Percentiles rank a stretch among this genome's conserved stretches.
phyloP scores from a whole-genome alignment of 2,888 invertebrate genomes.

The Ophioninae sp. region DNA sequence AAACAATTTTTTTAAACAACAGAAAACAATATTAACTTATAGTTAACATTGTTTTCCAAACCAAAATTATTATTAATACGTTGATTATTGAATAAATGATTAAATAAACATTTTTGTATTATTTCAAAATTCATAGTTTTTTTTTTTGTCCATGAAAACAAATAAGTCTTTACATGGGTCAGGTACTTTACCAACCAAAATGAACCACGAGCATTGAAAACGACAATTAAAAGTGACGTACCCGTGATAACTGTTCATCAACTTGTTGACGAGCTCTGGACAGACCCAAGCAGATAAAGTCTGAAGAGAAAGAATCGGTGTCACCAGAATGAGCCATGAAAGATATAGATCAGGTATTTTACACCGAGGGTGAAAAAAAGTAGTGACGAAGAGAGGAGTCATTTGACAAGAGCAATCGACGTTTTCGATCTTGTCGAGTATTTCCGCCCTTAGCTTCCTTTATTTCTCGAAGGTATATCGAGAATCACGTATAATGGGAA shows the following conservation, averaged over 20 bases:
- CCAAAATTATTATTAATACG: too few species aligned
- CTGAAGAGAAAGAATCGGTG: neutral
- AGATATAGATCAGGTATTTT: slow-evolving; percentile 15
- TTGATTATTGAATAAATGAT: too few species aligned
- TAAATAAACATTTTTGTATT: too few species aligned
- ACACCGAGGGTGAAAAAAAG: slow-evolving; percentile 18
- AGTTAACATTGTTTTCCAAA: too few species aligned
- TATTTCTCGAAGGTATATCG: neutral
- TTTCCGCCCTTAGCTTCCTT: slow-evolving; percentile 4
- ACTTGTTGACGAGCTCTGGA: neutral
- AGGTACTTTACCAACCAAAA: too few species aligned
- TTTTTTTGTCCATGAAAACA: too few species aligned
- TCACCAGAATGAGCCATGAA: neutral
- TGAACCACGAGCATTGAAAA: neutral
- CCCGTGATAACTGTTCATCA: neutral
- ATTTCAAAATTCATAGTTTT: too few species aligned
- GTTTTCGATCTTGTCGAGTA: slow-evolving; percentile 38
- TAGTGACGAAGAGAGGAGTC: slow-evolving; percentile 25
- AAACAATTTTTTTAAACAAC: too few species aligned
- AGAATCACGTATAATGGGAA: slow-evolving; percentile 33
- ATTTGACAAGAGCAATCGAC: slow-evolving; percentile 53
- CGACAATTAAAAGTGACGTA: neutral
- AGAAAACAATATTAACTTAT: too few species aligned
- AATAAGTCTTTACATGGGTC: too few species aligned
- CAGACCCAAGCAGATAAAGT: neutral